phyloP scores from a whole-genome alignment of 2,797 vertebrate species.

The Bradypodion pumilum region DNA sequence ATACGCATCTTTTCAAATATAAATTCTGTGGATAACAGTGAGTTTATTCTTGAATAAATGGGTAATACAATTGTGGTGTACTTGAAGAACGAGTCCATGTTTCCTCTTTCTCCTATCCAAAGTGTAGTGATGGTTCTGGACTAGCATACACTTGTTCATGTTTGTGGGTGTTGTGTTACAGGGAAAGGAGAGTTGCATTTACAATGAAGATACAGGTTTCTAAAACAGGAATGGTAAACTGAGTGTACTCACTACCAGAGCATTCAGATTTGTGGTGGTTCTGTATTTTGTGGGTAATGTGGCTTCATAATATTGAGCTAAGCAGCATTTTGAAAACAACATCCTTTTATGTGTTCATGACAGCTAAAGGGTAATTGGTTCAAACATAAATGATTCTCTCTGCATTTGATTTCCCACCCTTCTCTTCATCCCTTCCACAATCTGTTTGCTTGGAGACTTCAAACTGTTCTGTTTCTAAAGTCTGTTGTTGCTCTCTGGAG shows the following conservation, averaged over 20 bases:
- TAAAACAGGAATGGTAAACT: background rate
- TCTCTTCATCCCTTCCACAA: background rate
- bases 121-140: background rate
- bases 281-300: background rate
- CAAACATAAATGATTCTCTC: background rate
- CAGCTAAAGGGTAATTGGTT: background rate
- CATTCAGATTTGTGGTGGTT: background rate
- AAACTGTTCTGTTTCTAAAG: background rate
- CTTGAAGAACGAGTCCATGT: background rate
- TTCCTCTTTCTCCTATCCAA: background rate
- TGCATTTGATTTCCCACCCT: background rate
- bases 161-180: background rate
- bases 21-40: background rate
- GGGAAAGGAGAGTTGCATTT: background rate
- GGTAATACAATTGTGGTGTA: background rate
- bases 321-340: background rate
- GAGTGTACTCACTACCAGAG: background rate
- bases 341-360: background rate
- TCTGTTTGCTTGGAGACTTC: slow-evolving; percentile 1
- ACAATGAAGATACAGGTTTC: background rate
- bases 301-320: background rate
- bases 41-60: background rate
- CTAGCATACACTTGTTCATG: background rate
- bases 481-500: too few relatives aligned
- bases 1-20: background rate